These are phyloP conservation scores for Alces alces DNA, from an alignment of 2,113 vertebrate species.

Conservation along the genomic window DNA sequence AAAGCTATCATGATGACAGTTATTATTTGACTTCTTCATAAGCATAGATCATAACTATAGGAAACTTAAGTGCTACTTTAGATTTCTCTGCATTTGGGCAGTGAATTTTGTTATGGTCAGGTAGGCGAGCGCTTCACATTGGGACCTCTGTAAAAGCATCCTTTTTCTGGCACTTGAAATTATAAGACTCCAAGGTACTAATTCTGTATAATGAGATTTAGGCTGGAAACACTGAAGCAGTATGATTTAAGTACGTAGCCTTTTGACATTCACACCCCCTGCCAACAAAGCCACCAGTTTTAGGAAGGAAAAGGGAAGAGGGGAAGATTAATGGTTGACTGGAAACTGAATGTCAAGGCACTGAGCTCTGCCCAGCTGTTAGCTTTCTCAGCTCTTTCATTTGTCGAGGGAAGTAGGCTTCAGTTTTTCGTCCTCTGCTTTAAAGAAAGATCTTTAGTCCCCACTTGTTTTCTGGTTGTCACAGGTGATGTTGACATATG, in stretches of 20 bases:
- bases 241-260: constrained; percentile 15
- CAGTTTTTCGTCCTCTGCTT: not conserved
- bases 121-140: not conserved
- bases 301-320: not conserved
- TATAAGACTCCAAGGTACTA: not conserved
- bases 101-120: constrained; percentile 29
- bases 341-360: not conserved
- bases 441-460: not conserved
- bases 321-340: not conserved
- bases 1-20: not conserved
- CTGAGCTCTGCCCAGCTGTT: constrained; percentile 19
- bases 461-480: constrained; percentile 2
- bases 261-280: not conserved
- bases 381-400: not conserved
- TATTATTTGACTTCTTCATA: not conserved
- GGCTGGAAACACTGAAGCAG: constrained; percentile 1
- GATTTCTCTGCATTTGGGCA: constrained; percentile 26
- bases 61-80: not conserved
- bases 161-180: constrained; percentile 16
- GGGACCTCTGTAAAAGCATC: not conserved
- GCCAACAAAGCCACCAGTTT: not conserved
- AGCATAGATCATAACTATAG: constrained; percentile 31
- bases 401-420: not conserved
- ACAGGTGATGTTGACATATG: constrained; percentile 23
- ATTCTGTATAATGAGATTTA: constrained; percentile 43